Percentiles rank a stretch among this genome's conserved stretches.
Conservation (phyloP, 1,140 invertebrate species). For the Tetranychus urticae region DNA sequence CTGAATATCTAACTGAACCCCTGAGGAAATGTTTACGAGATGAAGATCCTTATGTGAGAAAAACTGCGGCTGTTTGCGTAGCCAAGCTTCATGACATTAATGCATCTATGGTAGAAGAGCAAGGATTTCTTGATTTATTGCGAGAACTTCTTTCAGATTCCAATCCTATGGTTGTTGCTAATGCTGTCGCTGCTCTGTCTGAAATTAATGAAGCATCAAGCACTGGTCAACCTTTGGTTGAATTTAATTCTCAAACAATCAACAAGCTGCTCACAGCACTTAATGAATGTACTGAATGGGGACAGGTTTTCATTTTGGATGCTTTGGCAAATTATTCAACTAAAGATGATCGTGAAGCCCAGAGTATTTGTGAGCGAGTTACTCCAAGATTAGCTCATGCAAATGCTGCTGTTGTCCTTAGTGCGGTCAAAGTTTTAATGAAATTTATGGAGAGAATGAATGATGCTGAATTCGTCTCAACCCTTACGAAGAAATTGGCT, state of each 20-base stretch:
- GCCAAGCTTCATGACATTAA: conserved; percentile 99
- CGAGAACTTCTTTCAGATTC: conserved; percentile 93
- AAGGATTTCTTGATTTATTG: conserved; percentile 91
- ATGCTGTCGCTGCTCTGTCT: conserved; percentile 91
- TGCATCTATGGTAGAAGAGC: conserved; percentile 82
- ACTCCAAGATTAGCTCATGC: conserved; percentile 93
- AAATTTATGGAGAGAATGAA: conserved; percentile 94
- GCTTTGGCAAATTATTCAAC: conserved; percentile 90
- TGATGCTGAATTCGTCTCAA: conserved; percentile 73
- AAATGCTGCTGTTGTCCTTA: conserved; percentile 97
- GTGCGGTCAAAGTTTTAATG: conserved; percentile 90
- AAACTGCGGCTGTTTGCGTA: conserved; percentile 97
- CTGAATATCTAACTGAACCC: conserved; percentile 97
- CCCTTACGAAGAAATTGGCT: conserved; percentile 84
- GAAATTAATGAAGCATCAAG: conserved; percentile 95
- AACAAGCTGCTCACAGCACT: conserved; percentile 94
- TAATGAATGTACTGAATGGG: conserved; percentile 99
- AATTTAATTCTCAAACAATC: conserved; percentile 91
- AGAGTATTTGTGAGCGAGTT: conserved; percentile 95
- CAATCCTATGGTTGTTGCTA: conserved; percentile 99
- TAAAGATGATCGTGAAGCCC: conserved; percentile 92
- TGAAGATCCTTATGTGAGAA: conserved; percentile 97
- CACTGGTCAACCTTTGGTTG: conserved; percentile 69
- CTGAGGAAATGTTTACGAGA: conserved; percentile 93
- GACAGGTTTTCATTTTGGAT: conserved; percentile 94